phyloP scores from a whole-genome alignment of 1,140 invertebrate species.

The Tetragnatha versicolor region DNA sequence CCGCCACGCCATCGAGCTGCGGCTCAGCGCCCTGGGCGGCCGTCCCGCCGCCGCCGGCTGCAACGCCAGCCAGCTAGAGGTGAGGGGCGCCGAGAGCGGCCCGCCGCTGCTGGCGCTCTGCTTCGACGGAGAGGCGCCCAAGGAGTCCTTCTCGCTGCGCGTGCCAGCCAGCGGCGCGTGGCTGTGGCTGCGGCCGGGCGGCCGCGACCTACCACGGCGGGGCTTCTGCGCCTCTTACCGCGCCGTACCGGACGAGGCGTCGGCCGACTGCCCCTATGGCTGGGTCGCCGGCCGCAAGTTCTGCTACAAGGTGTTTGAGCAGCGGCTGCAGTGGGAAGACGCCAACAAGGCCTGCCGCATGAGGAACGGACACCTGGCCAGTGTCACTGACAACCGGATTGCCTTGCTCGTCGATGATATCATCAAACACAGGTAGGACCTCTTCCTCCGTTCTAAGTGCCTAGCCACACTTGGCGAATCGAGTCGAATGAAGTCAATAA shows the following conservation, averaged over 20 bases:
- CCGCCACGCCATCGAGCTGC: constrained; percentile 23
- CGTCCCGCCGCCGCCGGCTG: not conserved
- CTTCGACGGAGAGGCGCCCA: not conserved
- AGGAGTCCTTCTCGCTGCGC: not conserved
- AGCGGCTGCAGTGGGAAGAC: constrained; percentile 70
- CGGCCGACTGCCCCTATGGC: constrained; percentile 68
- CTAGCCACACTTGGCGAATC: too few relatives aligned
- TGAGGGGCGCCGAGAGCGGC: not conserved
- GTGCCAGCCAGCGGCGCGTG: not conserved
- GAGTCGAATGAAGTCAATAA: too few relatives aligned
- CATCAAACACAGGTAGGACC: constrained; percentile 57
- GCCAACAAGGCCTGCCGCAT: constrained; percentile 72
- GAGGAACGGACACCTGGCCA: constrained; percentile 72
- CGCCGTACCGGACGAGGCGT: not conserved
- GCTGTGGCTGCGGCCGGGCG: not conserved
- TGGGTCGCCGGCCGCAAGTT: constrained; percentile 71
- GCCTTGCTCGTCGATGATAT: constrained; percentile 63
- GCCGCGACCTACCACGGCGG: not conserved
- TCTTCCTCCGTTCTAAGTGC: not conserved
- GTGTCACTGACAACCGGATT: constrained; percentile 70
- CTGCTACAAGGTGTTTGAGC: constrained; percentile 71
- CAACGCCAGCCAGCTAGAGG: not conserved
- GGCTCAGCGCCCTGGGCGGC: constrained; percentile 11
- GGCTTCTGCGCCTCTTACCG: constrained; percentile 31
- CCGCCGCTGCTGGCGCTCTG: not conserved